phyloP scores from a whole-genome alignment of 2,888 invertebrate species.

The Chrysopilus asiliformis region DNA sequence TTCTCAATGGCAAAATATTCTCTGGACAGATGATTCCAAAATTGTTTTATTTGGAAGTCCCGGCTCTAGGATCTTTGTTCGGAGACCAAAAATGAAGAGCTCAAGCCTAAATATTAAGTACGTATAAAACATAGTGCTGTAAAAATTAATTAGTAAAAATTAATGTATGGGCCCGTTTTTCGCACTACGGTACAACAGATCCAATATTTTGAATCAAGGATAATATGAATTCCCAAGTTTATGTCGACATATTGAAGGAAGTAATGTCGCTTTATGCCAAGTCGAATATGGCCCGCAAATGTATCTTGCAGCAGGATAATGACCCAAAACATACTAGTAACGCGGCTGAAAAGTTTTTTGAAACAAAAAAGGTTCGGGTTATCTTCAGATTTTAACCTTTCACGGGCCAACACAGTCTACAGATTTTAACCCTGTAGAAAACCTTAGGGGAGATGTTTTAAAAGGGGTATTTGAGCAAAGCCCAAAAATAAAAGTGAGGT shows the following conservation, averaged over 20 bases:
- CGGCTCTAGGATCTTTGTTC: not conserved
- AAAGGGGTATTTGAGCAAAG: conserved; percentile 1
- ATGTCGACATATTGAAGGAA: conserved; percentile 13
- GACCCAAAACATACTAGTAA: too few relatives aligned
- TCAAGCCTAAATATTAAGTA: too few relatives aligned
- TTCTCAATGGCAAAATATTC: not conserved
- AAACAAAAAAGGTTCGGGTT: not conserved
- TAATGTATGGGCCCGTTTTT: conserved; percentile 15
- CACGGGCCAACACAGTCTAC: conserved; percentile 8
- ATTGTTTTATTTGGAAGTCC: conserved; percentile 3
- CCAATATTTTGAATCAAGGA: conserved; percentile 13
- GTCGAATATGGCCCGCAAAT: conserved; percentile 14
- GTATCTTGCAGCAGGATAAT: too few relatives aligned
- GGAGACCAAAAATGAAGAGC: too few relatives aligned
- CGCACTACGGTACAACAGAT: conserved; percentile 14
- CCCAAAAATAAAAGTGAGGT: not conserved
- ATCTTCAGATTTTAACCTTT: too few relatives aligned
- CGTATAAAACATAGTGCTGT: conserved; percentile 16
- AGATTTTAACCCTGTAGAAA: conserved; percentile 8
- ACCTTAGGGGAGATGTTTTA: conserved; percentile 7
- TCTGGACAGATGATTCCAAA: conserved; percentile 4
- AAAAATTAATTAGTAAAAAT: too few relatives aligned
- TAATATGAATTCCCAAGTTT: conserved; percentile 14
- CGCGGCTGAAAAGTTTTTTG: not conserved
- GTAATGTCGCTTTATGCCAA: conserved; percentile 13